A percentile compares a stretch with the other conserved stretches of the same genome.
phyloP scores from a whole-genome alignment of 2,888 invertebrate genomes.

The Archaeoteleia sp. region DNA sequence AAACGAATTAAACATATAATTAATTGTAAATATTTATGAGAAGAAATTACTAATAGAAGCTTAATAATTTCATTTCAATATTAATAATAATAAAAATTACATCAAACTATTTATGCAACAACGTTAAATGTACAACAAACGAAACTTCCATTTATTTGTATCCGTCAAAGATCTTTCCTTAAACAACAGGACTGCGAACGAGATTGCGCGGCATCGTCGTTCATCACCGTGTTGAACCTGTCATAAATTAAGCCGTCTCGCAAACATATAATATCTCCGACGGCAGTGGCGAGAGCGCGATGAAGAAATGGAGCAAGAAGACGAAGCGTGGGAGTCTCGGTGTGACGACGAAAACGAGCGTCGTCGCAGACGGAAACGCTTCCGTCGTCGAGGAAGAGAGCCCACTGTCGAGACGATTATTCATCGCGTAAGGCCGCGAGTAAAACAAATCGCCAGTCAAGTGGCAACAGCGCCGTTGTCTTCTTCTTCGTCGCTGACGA shows the following conservation, averaged over 20 bases:
- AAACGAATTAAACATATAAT: too few relatives aligned
- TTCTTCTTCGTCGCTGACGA: slow-evolving; percentile 45
- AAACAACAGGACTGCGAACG: slow-evolving; percentile 17
- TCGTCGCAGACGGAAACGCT: slow-evolving; percentile 55
- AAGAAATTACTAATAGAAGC: too few relatives aligned
- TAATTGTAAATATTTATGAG: too few relatives aligned
- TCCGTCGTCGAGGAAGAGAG: slow-evolving; percentile 61
- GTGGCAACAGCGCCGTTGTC: slow-evolving; percentile 68
- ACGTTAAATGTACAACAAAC: too few relatives aligned
- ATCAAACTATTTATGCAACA: too few relatives aligned
- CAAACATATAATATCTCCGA: slow-evolving; percentile 39
- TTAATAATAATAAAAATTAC: too few relatives aligned
- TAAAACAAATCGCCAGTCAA: slow-evolving; percentile 74
- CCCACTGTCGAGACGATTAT: slow-evolving; percentile 67
- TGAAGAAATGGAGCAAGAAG: slow-evolving; percentile 50
- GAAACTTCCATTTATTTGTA: too few relatives aligned
- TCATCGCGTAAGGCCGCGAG: slow-evolving; percentile 72
- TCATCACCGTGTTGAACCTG: slow-evolving; percentile 27
- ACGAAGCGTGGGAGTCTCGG: slow-evolving; percentile 51
- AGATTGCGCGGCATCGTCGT: slow-evolving; percentile 31
- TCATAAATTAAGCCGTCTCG: slow-evolving; percentile 49
- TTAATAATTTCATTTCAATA: too few relatives aligned
- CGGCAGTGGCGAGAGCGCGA: slow-evolving; percentile 17
- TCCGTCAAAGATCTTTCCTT: too few relatives aligned
- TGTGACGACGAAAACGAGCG: slow-evolving; percentile 22